These are phyloP conservation scores for Neotoxoptera formosana DNA, from an alignment of 1,140 invertebrate species.

Conservation along the genomic window DNA sequence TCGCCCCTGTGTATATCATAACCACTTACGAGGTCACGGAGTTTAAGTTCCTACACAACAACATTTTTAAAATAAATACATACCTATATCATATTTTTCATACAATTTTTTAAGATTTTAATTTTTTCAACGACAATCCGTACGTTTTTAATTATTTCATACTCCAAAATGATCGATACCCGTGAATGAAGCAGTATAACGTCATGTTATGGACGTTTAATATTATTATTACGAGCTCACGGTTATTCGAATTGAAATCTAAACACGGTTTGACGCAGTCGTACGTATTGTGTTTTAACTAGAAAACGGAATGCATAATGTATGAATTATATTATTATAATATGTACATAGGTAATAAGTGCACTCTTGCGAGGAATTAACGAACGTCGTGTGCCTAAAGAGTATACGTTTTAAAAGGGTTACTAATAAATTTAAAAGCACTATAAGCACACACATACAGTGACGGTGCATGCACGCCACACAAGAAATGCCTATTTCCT, in stretches of 20 bases:
- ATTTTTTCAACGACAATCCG: too few species aligned
- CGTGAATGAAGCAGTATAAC: too few species aligned
- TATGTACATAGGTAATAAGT: slow-evolving; percentile 18
- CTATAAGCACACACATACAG: background rate
- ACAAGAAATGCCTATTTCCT: background rate
- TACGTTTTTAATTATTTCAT: too few species aligned
- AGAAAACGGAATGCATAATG: background rate
- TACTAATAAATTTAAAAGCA: background rate
- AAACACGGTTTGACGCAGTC: background rate
- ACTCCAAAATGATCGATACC: too few species aligned
- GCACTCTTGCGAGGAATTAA: background rate
- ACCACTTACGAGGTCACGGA: too few species aligned
- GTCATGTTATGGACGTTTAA: too few species aligned
- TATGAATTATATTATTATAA: slow-evolving; percentile 4
- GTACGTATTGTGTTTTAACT: background rate
- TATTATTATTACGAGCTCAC: too few species aligned
- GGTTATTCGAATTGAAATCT: background rate
- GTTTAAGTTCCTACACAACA: background rate
- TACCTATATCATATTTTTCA: too few species aligned
- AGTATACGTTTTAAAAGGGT: background rate
- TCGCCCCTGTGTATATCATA: background rate
- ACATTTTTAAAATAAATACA: too few species aligned
- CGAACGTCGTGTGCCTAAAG: background rate
- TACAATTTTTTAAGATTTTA: too few species aligned
- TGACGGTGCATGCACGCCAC: background rate